These are phyloP conservation scores for Erebia palarica DNA, from an alignment of 2,888 invertebrate genomes.

Conservation along the genomic window DNA sequence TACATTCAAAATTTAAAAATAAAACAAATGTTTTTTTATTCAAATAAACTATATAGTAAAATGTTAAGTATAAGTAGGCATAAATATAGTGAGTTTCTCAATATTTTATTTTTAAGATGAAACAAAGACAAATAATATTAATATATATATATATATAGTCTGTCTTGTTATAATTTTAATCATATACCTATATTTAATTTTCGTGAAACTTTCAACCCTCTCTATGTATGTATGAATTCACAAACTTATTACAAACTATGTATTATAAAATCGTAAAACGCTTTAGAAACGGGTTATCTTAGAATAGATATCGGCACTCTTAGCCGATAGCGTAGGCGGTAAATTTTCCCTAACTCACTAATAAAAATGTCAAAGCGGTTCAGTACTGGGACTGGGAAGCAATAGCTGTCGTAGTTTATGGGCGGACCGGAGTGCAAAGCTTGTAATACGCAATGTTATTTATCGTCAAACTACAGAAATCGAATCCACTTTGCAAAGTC, in stretches of 20 bases:
- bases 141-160: no score
- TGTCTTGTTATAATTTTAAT: no score
- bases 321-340: background rate
- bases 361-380: slow-evolving; percentile 25
- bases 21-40: no score
- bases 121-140: no score
- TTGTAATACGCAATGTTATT: slow-evolving; percentile 11
- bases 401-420: slow-evolving; percentile 22
- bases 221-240: background rate
- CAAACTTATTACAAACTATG: background rate
- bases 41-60: no score
- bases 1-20: no score
- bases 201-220: background rate
- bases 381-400: slow-evolving; percentile 20
- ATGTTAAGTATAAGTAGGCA: no score
- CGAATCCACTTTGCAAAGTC: background rate
- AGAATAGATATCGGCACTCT: slow-evolving; percentile 17
- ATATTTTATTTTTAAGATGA: no score
- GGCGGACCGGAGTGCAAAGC: slow-evolving; percentile 1
- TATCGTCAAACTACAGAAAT: slow-evolving; percentile 5
- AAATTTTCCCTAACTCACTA: slow-evolving; percentile 22
- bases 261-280: background rate
- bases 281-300: slow-evolving; percentile 7
- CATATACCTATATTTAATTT: background rate
- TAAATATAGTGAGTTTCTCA: background rate